These are phyloP conservation scores for Apodemia hepburni DNA, from an alignment of 2,888 invertebrate genomes.

Conservation along the genomic window DNA sequence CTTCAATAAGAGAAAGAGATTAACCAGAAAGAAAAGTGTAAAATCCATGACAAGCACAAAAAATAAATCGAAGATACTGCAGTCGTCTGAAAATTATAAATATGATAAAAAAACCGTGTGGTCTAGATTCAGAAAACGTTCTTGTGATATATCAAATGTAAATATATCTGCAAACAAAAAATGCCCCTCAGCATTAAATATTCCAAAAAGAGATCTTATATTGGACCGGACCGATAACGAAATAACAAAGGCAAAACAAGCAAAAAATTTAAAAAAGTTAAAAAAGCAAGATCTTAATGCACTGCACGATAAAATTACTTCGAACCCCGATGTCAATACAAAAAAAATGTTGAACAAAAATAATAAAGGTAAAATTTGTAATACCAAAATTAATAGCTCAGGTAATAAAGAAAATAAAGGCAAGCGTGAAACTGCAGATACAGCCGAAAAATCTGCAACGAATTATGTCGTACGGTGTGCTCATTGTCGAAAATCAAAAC, in stretches of 20 bases:
- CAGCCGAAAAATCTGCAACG: neutral
- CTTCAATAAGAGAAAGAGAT: conserved; percentile 20
- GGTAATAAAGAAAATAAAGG: neutral
- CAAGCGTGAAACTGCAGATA: neutral
- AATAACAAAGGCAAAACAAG: neutral
- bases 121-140: conserved; percentile 1
- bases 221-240: neutral
- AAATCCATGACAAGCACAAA: conserved; percentile 20
- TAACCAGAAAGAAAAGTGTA: conserved; percentile 30
- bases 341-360: neutral
- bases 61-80: neutral
- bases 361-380: neutral
- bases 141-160: neutral
- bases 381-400: neutral
- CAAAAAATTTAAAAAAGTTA: neutral
- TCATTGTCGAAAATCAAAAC: conserved; percentile 19
- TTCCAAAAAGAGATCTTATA: neutral
- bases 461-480: conserved; percentile 1
- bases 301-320: neutral
- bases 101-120: neutral
- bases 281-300: neutral
- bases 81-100: neutral
- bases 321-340: neutral
- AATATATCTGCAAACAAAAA: neutral
- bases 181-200: neutral